Evolutionary conservation across 2,888 invertebrate genomes (phyloP).

Genomic region (Chymomyza amoena): DNA sequence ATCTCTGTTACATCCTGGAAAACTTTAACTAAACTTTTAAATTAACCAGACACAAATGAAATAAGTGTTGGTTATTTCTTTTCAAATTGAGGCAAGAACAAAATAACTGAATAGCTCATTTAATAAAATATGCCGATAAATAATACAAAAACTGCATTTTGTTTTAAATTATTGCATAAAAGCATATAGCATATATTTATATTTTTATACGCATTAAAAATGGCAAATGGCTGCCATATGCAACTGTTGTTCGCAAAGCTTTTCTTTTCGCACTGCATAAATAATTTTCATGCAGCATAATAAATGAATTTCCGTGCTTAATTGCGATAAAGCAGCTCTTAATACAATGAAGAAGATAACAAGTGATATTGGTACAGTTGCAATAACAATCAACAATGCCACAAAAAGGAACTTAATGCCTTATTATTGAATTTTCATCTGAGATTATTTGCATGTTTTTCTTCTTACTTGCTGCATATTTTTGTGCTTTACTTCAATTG

Average conservation of each 20-base stretch:
- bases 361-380: slow-evolving; percentile 5
- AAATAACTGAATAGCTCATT: too few relatives aligned
- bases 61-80: too few relatives aligned
- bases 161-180: not conserved
- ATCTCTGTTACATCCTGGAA: too few relatives aligned
- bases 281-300: slow-evolving; percentile 45
- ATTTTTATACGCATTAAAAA: not conserved
- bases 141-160: not conserved
- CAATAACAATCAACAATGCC: slow-evolving; percentile 4
- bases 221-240: not conserved
- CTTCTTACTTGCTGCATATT: not conserved
- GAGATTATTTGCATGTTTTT: not conserved
- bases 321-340: slow-evolving; percentile 51
- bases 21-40: too few relatives aligned
- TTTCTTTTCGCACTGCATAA: slow-evolving; percentile 12
- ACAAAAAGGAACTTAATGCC: slow-evolving; percentile 5
- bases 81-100: too few relatives aligned
- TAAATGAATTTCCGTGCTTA: slow-evolving; percentile 50
- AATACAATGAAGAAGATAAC: slow-evolving; percentile 47
- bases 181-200: not conserved
- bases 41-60: too few relatives aligned
- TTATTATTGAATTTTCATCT: slow-evolving; percentile 14
- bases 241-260: not conserved
- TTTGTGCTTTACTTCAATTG: slow-evolving; percentile 15
- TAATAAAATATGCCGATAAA: too few relatives aligned